A percentile compares a stretch with the other conserved stretches of the same genome.
phyloP scores from a whole-genome alignment of 2,113 vertebrate species.

The Odocoileus virginianus region DNA sequence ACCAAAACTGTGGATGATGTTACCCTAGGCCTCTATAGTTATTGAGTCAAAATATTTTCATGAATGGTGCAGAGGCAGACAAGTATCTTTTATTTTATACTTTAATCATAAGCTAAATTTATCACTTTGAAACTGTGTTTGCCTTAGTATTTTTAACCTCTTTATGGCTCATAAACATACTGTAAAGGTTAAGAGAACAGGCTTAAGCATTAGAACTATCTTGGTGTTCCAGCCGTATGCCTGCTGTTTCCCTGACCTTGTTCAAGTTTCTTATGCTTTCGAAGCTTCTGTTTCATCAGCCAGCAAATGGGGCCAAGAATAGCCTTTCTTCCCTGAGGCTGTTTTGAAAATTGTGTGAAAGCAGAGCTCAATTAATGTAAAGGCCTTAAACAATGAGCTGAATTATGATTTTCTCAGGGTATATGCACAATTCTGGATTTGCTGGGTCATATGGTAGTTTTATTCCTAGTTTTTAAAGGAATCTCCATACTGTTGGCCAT shows the following conservation, averaged over 20 bases:
- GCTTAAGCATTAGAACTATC: background rate
- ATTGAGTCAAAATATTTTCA: background rate
- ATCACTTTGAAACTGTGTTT: background rate
- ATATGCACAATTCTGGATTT: background rate
- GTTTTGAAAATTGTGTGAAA: constrained; percentile 17
- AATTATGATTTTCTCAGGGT: background rate
- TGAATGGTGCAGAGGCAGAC: background rate
- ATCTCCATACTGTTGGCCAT: background rate
- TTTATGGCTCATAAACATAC: background rate
- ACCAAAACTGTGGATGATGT: background rate
- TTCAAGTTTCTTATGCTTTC: background rate
- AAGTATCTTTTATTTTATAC: background rate
- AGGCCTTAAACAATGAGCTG: background rate
- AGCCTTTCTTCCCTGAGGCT: background rate
- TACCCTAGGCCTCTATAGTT: background rate
- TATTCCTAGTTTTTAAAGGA: background rate
- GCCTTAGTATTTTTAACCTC: background rate
- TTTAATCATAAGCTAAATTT: background rate
- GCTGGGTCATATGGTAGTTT: background rate
- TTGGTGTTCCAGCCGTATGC: background rate
- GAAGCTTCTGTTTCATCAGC: constrained; percentile 19
- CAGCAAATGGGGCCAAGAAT: background rate
- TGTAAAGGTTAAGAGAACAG: background rate
- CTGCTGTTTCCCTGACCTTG: background rate
- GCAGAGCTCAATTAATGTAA: constrained; percentile 3